phyloP scores from a whole-genome alignment of 2,888 invertebrate species.

The Agrilus mali region DNA sequence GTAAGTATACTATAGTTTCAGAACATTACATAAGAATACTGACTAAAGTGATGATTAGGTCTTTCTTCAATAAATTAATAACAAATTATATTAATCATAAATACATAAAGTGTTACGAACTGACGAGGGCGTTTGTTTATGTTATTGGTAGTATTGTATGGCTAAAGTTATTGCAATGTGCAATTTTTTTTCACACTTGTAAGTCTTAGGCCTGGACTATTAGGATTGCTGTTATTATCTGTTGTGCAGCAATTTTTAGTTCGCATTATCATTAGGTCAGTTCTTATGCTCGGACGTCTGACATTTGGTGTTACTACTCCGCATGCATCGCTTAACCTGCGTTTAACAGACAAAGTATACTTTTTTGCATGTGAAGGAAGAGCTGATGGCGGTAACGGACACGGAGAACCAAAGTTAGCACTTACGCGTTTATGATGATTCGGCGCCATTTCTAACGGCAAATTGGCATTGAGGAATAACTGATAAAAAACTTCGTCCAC shows the following conservation, averaged over 20 bases:
- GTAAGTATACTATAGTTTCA: no score
- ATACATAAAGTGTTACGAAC: no score
- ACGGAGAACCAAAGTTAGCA: slow-evolving; percentile 63
- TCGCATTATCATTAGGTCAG: slow-evolving; percentile 79
- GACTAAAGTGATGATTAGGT: no score
- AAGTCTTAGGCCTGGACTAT: slow-evolving; percentile 25
- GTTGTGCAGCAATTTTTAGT: slow-evolving; percentile 66
- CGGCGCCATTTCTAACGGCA: slow-evolving; percentile 81
- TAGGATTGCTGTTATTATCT: slow-evolving; percentile 38
- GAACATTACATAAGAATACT: no score
- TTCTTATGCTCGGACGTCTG: slow-evolving; percentile 73
- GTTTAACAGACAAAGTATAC: slow-evolving; percentile 68
- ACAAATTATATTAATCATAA: no score
- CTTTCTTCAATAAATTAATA: no score
- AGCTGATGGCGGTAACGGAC: slow-evolving; percentile 58
- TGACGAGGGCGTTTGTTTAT: no score
- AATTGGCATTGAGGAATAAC: slow-evolving; percentile 67
- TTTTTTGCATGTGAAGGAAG: slow-evolving; percentile 53
- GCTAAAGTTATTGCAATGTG: slow-evolving; percentile 19
- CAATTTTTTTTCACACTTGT: slow-evolving; percentile 23
- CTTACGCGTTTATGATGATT: slow-evolving; percentile 74
- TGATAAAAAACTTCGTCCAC: slow-evolving; percentile 78
- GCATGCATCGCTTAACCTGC: slow-evolving; percentile 74
- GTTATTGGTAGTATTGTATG: no score
- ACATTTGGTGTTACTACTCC: slow-evolving; percentile 84